These are phyloP conservation scores for Salvelinus fontinalis DNA, from an alignment of 2,113 vertebrate genomes.

Conservation along the genomic window DNA sequence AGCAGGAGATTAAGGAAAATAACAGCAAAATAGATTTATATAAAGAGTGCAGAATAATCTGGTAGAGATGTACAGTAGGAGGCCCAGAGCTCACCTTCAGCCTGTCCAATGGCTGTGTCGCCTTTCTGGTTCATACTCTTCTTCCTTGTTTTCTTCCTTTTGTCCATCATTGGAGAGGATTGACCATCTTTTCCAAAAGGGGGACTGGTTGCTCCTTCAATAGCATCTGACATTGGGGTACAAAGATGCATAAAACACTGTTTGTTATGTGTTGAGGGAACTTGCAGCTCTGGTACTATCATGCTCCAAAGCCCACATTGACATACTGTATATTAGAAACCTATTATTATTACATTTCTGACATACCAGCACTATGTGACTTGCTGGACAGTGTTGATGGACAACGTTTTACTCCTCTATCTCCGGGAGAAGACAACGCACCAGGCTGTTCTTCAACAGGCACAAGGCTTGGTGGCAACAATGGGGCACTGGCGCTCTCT, in stretches of 20 bases:
- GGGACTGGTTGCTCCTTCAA: conserved; percentile 73
- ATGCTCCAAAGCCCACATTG: not conserved
- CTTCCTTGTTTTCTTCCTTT: conserved; percentile 95
- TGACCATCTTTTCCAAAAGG: conserved; percentile 79
- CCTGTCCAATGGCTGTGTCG: conserved; percentile 84
- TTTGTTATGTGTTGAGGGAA: not conserved
- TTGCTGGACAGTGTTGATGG: conserved; percentile 79
- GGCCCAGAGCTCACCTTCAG: conserved; percentile 83
- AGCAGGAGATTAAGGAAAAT: conserved; percentile 49
- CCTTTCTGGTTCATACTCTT: conserved; percentile 91
- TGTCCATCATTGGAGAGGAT: conserved; percentile 85
- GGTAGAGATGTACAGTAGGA: not conserved
- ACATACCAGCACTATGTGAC: conserved; percentile 76
- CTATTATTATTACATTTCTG: not conserved
- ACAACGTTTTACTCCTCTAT: conserved; percentile 80
- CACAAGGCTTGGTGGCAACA: conserved; percentile 76
- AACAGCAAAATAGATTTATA: conserved; percentile 53
- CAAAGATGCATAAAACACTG: not conserved
- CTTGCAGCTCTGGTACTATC: not conserved
- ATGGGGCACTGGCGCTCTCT: conserved; percentile 51
- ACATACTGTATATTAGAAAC: not conserved
- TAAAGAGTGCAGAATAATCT: conserved; percentile 17
- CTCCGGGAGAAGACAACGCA: conserved; percentile 66
- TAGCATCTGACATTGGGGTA: conserved; percentile 54
- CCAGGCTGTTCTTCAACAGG: conserved; percentile 78